Base-by-base conservation (phyloP, 2,888 invertebrate genomes). In the Selenia dentaria region DNA sequence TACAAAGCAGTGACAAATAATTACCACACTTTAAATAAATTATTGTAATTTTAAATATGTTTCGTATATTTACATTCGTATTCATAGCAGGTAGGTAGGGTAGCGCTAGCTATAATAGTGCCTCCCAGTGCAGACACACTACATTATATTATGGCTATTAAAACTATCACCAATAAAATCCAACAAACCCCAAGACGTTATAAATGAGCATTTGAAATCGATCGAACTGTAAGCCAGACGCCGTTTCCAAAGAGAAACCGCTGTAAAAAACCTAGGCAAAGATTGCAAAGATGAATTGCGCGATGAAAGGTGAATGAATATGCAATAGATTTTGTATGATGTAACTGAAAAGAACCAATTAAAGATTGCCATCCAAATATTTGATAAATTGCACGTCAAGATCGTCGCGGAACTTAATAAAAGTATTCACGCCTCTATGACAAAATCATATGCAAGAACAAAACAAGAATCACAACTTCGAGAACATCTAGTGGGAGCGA, bases 141-240 rank as follows among this genome's bases (percentile, higher is more conserved):
- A n/a, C n/a, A n/a, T n/a, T n/a, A n/a, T 45, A 46, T 43, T 22
- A 22, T 22, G 36, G 41, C n/a, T n/a, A 54, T 16, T 2, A 22
- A 51, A 56, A 59, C 52, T 42, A 43, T 32, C 37, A 41, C 54
- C 44, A 48, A 59, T 59, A 56, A 59, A 59, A 50, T 45, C 50
- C 36, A 45, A 41, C 44, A 51, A 55, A 44, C 52, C 48, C 45
- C 45, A 28, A 45, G 42, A 20, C 20, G 35, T 33, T 36, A 38
- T 50, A 42, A 46, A 37, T 18, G 25, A 51, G 34, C 42, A 40
- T 39, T 47, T 41, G 40, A 50, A 46, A 46, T 35, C 36, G 39
- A 45, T 33, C 28, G 36, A 25, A 9, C 31, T 14, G 26, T 32
- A 25, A 9, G 36, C 11, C 26, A 31, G 35, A 45, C 26, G 39